A percentile compares a stretch with the other conserved stretches of the same genome.
phyloP scores from a whole-genome alignment of 2,113 vertebrate genomes.

The Varanus komodoensis region DNA sequence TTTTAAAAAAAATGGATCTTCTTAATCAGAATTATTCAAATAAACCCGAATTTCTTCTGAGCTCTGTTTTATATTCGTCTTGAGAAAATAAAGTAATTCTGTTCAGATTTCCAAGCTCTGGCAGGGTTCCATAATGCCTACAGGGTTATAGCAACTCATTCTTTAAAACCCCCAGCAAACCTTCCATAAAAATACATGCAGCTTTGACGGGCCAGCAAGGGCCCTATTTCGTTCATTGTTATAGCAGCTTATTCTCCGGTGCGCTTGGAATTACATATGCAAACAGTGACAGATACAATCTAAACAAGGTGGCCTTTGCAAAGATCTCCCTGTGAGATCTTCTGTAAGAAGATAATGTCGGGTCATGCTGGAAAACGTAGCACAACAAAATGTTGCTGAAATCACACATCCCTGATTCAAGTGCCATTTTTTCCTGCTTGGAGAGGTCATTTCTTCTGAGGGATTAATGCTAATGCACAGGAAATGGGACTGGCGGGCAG shows the following conservation, averaged over 20 bases:
- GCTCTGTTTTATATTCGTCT: neutral
- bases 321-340: conserved; percentile 24
- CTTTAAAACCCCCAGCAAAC: conserved; percentile 5
- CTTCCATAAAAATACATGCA: neutral
- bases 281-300: conserved; percentile 17
- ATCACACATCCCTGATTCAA: neutral
- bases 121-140: neutral
- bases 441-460: neutral
- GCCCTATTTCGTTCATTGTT: neutral
- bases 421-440: neutral
- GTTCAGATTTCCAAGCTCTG: neutral
- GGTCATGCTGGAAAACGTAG: neutral
- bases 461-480: neutral
- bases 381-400: neutral
- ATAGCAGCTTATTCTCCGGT: neutral
- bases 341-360: conserved; percentile 4
- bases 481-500: neutral
- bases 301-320: conserved; percentile 20
- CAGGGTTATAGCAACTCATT: neutral
- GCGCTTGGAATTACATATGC: conserved; percentile 13
- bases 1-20: neutral
- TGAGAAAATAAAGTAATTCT: neutral
- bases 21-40: neutral
- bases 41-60: neutral
- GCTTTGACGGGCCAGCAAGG: neutral